Base-by-base conservation (phyloP, 30 jellyfish, hydroid and myxozoan genomes). In the Nemopilema nomurai region DNA sequence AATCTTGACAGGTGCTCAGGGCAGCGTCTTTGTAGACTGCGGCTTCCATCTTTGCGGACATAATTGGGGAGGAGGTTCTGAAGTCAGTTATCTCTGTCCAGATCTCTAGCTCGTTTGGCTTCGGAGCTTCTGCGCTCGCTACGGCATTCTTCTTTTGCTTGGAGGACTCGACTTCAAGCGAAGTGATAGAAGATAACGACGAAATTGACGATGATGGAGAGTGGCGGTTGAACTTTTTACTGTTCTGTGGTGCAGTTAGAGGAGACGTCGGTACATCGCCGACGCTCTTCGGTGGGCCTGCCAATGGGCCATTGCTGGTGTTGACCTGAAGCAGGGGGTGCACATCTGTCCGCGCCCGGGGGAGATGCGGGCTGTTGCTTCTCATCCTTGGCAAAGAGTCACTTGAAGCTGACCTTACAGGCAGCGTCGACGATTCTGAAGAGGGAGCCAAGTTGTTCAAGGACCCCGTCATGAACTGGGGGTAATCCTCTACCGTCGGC, bases 131-230 rank as follows among this genome's bases (percentile, higher is more conserved):
- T 19, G 19, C 22, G 8, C 80, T 49, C 7, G 51, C 25, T 1
- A 49, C 4, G 9, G 71, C 76, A 0, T 32, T 49, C 63, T 41
- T 62, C 17, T 31, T 30, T 4, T 64, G 76, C 69, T 73, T 73
- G 16, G 23, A 62, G 0, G 78, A 0, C 23, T 84, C 93, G 20
- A 69, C 81, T 17, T 65, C 87, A 24, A 73, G 33, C 17, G 98
- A 83, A 13, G 97, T 77, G 26, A 92, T 22, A 1, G 97, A 89
- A 20, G 98, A 93, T 7, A 93, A 84, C 13, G 98, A 93, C 17
- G 97, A 93, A 20, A 89, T 62, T 21, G 98, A 89, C 7, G 98
- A 89, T 1, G 97, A 83, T 0, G 97, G 97, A 51, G 98, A 84
- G 30, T 71, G 96, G 24, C 71, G n/a, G 49, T 20, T 70, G 49